Base-by-base conservation (phyloP, 2,113 vertebrate species). In the Varanus salvator region DNA sequence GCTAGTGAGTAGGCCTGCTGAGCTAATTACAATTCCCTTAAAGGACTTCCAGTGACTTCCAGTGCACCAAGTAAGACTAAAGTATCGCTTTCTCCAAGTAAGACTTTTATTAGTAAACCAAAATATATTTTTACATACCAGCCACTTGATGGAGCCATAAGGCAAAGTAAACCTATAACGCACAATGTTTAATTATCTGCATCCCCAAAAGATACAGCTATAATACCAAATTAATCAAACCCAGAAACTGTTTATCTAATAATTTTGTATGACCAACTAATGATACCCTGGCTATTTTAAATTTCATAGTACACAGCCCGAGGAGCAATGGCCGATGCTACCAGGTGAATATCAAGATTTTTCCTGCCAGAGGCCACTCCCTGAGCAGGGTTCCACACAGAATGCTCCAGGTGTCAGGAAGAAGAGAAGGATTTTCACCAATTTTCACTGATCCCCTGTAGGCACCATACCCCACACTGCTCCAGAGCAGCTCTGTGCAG, bases 81-180 rank as follows among this genome's bases (percentile, higher is more conserved):
- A 93, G 21, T 44, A 57, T 17, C 0, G 0, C 0, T 69, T 44
- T 44, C 38, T 44, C 3, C 38, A 44, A 44, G 3, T 44, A 44
- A 64, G 86, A 52, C n/a, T 25, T 6, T 76, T 0, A 23, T 50
- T 92, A 1, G 0, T 77, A 81, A 64, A 80, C 60, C 7, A 12
- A 23, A 91, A 80, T 50, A 69, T 52, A 52, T 8, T 92, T 89
- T 75, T 64, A n/a, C 69, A 80, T 69, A 48, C 78, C 75, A 88
- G 84, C 95, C 95, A 95, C 94, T 93, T 0, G 95, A 96, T 95
- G 95, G 94, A 90, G 94, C 95, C 92, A 87, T 71, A 94, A 27
- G 38, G 94, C 94, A 94, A 91, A 57, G 82, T 74, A 89, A 91
- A 80, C 60, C 57, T 7, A 84, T 3, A 50, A 34, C 23, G 1